These are phyloP conservation scores for Oncorhynchus gorbuscha DNA, from an alignment of 2,113 vertebrate genomes.

Conservation along the genomic window DNA sequence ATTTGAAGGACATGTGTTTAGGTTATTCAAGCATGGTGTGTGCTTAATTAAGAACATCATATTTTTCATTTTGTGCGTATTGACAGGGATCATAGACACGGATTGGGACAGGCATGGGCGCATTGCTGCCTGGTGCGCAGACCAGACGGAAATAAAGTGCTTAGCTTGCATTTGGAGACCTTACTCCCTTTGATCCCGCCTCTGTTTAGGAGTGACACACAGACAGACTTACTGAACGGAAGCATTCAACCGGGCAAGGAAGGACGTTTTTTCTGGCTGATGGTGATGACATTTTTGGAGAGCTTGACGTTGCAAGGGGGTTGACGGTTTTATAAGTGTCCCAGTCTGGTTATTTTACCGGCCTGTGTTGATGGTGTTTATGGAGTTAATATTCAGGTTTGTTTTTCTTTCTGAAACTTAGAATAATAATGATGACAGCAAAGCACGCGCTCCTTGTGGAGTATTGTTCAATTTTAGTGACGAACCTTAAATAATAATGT, in stretches of 20 bases:
- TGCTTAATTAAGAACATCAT: slow-evolving; percentile 1
- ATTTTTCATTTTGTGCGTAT: slow-evolving; percentile 40
- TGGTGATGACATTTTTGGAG: slow-evolving; percentile 29
- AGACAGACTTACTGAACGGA: slow-evolving; percentile 26
- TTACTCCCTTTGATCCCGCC: slow-evolving; percentile 35
- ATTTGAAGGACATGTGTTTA: background rate
- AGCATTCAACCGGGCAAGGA: slow-evolving; percentile 26
- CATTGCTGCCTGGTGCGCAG: slow-evolving; percentile 42
- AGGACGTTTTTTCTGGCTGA: slow-evolving; percentile 5
- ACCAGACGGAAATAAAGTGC: slow-evolving; percentile 59
- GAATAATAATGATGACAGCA: slow-evolving; percentile 67
- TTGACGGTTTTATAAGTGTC: slow-evolving; percentile 39
- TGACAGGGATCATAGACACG: slow-evolving; percentile 38
- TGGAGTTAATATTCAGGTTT: slow-evolving; percentile 81
- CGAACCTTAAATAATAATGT: slow-evolving; percentile 41
- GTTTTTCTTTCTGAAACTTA: slow-evolving; percentile 60
- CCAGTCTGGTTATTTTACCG: background rate
- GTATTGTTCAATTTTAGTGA: slow-evolving; percentile 89
- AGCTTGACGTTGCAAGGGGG: slow-evolving; percentile 12
- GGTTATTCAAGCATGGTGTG: background rate
- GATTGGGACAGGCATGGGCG: slow-evolving; percentile 31
- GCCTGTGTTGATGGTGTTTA: slow-evolving; percentile 32
- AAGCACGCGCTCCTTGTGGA: slow-evolving; percentile 89
- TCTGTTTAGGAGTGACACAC: slow-evolving; percentile 55
- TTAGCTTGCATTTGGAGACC: slow-evolving; percentile 71